Evolutionary conservation across 2,113 vertebrate species (phyloP).

Genomic region (Dicerorhinus sumatrensis): DNA sequence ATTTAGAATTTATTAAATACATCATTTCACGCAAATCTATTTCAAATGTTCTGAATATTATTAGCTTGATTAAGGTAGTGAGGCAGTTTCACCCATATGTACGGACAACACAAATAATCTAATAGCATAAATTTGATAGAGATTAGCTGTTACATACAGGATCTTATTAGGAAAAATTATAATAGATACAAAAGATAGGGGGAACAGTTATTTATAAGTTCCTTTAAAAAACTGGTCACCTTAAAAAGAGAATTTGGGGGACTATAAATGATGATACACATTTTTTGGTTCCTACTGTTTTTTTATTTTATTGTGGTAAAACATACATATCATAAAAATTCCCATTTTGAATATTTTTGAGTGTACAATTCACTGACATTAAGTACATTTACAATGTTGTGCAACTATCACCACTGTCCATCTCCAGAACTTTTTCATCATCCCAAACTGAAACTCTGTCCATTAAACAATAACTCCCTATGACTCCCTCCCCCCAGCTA

Average conservation of each 20-base stretch:
- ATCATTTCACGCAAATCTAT: slow-evolving; percentile 1
- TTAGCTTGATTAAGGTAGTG: neutral
- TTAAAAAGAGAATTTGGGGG: neutral
- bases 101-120: neutral
- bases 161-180: neutral
- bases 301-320: neutral
- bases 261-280: neutral
- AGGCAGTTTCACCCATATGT: neutral
- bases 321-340: neutral
- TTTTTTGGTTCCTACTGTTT: neutral
- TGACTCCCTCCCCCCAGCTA: too few species aligned
- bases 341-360: neutral
- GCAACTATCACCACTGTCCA: neutral
- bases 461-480: neutral
- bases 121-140: neutral
- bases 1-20: neutral
- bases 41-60: neutral
- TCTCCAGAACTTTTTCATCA: neutral
- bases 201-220: neutral
- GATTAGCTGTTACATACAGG: neutral
- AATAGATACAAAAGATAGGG: neutral
- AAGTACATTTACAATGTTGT: neutral
- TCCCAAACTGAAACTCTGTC: neutral
- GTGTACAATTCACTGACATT: neutral
- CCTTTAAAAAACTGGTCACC: neutral